Conservation (phyloP, 2,113 vertebrate genomes). For the Poecilia latipinna region DNA sequence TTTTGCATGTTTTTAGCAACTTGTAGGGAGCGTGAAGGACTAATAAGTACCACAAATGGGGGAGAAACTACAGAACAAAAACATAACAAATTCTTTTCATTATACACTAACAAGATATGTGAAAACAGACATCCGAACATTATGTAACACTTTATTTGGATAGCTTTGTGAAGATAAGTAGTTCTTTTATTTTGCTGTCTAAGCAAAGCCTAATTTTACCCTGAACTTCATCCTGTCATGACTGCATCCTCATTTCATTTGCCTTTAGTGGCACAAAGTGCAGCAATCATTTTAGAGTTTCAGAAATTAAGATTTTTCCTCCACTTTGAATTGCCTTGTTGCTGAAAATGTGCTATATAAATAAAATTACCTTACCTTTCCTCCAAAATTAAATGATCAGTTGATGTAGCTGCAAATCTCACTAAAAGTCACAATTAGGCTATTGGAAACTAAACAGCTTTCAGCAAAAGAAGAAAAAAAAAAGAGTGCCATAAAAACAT, state of each 20-base stretch:
- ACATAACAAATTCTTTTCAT: neutral
- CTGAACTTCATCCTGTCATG: neutral
- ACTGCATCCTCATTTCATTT: neutral
- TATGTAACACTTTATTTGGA: constrained; percentile 19
- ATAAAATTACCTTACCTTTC: no score
- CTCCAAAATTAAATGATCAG: neutral
- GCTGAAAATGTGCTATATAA: no score
- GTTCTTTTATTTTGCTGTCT: neutral
- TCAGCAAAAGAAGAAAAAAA: no score
- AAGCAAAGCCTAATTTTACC: neutral
- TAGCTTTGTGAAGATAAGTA: neutral
- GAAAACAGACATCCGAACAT: neutral
- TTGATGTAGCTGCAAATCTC: neutral
- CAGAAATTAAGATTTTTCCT: neutral
- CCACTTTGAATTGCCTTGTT: no score
- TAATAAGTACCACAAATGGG: neutral
- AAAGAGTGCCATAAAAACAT: no score
- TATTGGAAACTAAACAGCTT: no score
- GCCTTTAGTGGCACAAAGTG: neutral
- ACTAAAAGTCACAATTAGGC: no score
- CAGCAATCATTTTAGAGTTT: neutral
- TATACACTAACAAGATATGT: neutral
- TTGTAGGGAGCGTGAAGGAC: neutral
- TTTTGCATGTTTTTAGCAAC: neutral
- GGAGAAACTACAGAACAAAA: no score